Conservation (phyloP, 2,113 vertebrate genomes). For the Aptenodytes patagonicus region DNA sequence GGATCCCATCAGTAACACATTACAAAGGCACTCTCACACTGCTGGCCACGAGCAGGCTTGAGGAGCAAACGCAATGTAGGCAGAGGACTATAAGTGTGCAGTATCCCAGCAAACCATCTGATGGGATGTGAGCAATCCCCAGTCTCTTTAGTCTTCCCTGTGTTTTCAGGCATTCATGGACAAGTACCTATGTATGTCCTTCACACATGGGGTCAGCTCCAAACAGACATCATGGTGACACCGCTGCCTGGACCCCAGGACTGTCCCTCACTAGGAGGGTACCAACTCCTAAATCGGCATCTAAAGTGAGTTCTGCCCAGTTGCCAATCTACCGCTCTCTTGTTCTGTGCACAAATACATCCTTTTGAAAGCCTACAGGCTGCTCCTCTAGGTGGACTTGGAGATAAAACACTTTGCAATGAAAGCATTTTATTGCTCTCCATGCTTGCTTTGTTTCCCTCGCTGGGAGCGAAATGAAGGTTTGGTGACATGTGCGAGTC, state of each 20-base stretch:
- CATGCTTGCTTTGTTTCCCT: background rate
- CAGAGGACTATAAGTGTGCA: background rate
- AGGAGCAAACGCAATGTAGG: accelerated
- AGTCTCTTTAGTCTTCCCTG: background rate
- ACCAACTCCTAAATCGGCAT: background rate
- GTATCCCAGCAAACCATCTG: background rate
- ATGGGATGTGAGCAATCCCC: background rate
- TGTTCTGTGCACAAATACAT: background rate
- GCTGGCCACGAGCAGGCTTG: background rate
- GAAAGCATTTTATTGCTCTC: background rate
- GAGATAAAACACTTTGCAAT: background rate
- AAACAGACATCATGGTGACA: too few species aligned
- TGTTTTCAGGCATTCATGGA: background rate
- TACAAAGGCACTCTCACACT: background rate
- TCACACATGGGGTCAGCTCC: background rate
- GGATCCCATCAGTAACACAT: background rate
- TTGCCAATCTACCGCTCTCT: background rate
- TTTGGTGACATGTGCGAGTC: accelerated
- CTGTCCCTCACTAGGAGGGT: background rate
- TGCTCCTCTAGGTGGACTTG: background rate
- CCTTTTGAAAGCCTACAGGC: background rate
- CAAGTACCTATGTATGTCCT: background rate
- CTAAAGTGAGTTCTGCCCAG: accelerated
- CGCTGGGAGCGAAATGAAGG: background rate
- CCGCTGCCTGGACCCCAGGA: background rate